Evolutionary conservation across 2,888 invertebrate species (phyloP).

Genomic region (Blastobasis lacticolella): DNA sequence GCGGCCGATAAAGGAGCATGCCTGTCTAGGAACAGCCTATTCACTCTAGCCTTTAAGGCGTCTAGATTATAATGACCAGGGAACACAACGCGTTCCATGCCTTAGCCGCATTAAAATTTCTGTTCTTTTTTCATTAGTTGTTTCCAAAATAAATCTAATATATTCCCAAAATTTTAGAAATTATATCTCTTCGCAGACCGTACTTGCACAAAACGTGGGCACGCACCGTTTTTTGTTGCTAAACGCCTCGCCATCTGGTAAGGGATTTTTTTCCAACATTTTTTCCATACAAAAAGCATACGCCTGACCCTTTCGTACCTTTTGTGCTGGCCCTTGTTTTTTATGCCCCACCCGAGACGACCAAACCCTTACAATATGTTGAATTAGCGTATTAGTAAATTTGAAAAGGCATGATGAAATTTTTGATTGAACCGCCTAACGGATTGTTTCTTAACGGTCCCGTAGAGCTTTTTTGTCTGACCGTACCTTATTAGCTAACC

Average conservation of each 20-base stretch:
- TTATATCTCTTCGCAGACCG: conserved; percentile 25
- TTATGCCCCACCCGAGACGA: conserved; percentile 36
- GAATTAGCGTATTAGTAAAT: conserved; percentile 71
- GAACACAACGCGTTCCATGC: too few species aligned
- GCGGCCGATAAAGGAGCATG: too few species aligned
- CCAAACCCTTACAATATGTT: conserved; percentile 67
- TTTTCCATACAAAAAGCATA: conserved; percentile 44
- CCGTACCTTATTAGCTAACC: conserved; percentile 31
- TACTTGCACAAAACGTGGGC: conserved; percentile 56
- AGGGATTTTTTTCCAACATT: conserved; percentile 49
- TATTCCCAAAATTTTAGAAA: neutral
- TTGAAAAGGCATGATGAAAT: conserved; percentile 67
- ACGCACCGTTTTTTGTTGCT: conserved; percentile 69
- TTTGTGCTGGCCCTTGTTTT: conserved; percentile 64
- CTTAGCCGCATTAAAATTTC: too few species aligned
- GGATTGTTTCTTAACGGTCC: conserved; percentile 68
- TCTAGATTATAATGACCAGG: too few species aligned
- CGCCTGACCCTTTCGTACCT: conserved; percentile 73
- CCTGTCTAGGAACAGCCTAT: too few species aligned
- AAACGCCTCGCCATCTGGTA: conserved; percentile 70
- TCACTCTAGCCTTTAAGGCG: too few species aligned
- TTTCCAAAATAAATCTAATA: too few species aligned
- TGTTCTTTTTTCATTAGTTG: too few species aligned
- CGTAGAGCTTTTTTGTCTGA: conserved; percentile 38
- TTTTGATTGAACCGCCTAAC: conserved; percentile 67